Evolutionary conservation across 2,797 vertebrate genomes (phyloP), one percentile per base, ranked within the genome.

Genomic region (Malurus splendens): DNA sequence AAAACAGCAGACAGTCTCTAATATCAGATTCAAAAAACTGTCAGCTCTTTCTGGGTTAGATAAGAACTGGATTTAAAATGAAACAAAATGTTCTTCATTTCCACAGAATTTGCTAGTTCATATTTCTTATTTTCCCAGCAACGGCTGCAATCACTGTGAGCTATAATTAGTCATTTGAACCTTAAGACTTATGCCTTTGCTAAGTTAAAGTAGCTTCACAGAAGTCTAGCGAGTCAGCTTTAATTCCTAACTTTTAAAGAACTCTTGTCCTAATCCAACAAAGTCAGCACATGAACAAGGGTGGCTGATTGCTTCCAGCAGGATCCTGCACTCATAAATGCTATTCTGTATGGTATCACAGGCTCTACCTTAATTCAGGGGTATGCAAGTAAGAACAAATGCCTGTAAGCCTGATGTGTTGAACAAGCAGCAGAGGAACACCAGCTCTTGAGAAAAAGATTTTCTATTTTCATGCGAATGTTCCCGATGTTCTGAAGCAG

Each of bases 391-490:
- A 39, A 39, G 75, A 81, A 25, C 9, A 74, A 90, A 62, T 47
- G 32, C 60, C 72, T 80, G 83, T 60, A 76, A 82, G 79, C 48
- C 52, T 41, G 54, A 66, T 60, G 22, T 3, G 0, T 32, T 51
- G 52, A 86, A 89, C 51, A 52, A 86, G 81, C 52, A 78, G 56
- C 36, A 74, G 52, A 80, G 47, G 80, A 90, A 22, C 47, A 62
- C 14, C 27, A 55, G 52, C 50, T 86, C 54, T 76, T 93, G 70
- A 74, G 41, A 89, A 87, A 28, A 62, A 64, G 38, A n/a, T 86
- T 60, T 89, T 78, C 71, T 75, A 28, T 92, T 94, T 91, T 77
- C 64, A 42, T 66, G 73, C 89, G 91, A 87, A 89, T 86, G 50
- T 38, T 66, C 50, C 33, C 23, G 15, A 2, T 76, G 56, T 82